These are phyloP conservation scores for Deilephila porcellus DNA, from an alignment of 2,888 invertebrate species.

Conservation along the genomic window DNA sequence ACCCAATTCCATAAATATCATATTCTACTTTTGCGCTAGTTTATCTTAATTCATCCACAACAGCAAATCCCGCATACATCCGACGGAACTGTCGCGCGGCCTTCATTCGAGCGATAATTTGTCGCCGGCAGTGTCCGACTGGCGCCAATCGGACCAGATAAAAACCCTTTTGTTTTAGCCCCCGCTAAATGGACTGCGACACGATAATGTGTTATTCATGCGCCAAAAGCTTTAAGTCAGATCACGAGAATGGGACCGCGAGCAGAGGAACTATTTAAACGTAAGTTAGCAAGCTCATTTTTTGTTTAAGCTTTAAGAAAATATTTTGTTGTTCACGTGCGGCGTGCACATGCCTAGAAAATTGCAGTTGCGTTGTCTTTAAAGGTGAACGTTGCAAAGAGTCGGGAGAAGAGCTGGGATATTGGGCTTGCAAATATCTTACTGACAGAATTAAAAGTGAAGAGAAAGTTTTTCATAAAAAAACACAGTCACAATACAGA, in stretches of 20 bases:
- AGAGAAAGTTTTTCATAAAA: no score
- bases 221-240: constrained; percentile 3
- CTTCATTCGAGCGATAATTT: constrained; percentile 60
- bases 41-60: not conserved
- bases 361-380: no score
- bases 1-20: not conserved
- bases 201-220: constrained; percentile 38
- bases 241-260: not conserved
- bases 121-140: constrained; percentile 52
- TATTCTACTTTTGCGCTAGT: not conserved
- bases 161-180: constrained; percentile 58
- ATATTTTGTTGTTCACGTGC: no score
- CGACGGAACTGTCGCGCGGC: constrained; percentile 48
- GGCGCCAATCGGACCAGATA: constrained; percentile 62
- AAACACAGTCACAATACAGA: no score
- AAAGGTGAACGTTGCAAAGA: no score
- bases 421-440: no score
- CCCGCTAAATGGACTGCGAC: constrained; percentile 51
- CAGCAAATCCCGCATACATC: constrained; percentile 1
- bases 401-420: no score
- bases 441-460: no score
- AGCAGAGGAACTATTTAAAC: not conserved
- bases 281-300: no score
- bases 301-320: no score
- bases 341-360: no score